Percentiles rank a stretch among this genome's conserved stretches.
phyloP scores from a whole-genome alignment of 2,797 vertebrate genomes.

The Zalophus californianus region DNA sequence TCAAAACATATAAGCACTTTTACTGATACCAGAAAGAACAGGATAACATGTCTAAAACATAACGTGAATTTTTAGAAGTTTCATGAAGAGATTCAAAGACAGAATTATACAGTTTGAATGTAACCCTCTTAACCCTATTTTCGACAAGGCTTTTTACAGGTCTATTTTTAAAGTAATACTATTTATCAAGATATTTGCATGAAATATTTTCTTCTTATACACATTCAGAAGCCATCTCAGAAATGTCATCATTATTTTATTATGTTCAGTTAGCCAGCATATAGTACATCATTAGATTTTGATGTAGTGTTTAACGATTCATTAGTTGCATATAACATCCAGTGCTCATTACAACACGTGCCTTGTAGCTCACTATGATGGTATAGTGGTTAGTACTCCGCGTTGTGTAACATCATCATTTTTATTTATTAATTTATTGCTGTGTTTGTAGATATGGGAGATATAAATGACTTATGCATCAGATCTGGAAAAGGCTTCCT shows the following conservation, averaged over 20 bases:
- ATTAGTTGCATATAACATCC: background rate
- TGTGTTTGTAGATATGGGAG: background rate
- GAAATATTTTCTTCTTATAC: background rate
- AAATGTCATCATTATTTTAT: background rate
- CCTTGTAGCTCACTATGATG: background rate
- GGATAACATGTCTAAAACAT: background rate
- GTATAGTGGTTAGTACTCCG: background rate
- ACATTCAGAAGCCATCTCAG: background rate
- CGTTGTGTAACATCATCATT: background rate
- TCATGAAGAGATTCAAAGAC: background rate
- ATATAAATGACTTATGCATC: background rate
- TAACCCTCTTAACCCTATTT: background rate
- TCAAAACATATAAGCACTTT: background rate
- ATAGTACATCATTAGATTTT: background rate
- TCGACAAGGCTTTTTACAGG: background rate
- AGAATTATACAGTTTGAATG: background rate
- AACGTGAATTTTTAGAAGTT: background rate
- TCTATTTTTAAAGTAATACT: background rate
- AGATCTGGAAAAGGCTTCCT: background rate
- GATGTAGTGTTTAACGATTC: background rate
- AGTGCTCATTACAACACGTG: background rate
- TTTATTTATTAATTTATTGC: background rate
- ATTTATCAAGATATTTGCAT: background rate
- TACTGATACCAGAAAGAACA: background rate
- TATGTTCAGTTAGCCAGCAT: background rate